Evolutionary conservation across 2,113 vertebrate genomes (phyloP).

Genomic region (Aramus guarauna): DNA sequence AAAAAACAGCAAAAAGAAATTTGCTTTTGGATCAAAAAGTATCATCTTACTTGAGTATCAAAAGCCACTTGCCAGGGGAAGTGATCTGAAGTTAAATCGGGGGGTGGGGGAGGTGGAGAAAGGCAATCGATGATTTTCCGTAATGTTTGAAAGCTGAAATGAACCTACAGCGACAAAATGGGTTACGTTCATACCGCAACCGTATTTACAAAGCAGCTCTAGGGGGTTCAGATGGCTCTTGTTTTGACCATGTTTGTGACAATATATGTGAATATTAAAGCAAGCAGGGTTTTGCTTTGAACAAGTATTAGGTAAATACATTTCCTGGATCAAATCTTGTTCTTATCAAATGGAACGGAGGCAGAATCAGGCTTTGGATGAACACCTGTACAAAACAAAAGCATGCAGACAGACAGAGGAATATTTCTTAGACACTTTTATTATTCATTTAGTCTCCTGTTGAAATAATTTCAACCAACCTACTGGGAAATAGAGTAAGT

Average conservation of each 20-base stretch:
- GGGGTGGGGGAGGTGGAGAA: not conserved
- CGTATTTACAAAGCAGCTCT: not conserved
- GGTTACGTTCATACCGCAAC: not conserved
- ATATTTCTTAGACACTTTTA: not conserved
- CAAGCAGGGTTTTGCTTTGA: not conserved
- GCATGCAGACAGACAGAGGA: not conserved
- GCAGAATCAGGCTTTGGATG: not conserved
- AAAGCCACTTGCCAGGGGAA: constrained; percentile 33
- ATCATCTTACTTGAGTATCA: not conserved
- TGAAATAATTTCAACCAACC: not conserved
- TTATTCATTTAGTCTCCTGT: not conserved
- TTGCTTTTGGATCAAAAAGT: constrained; percentile 12
- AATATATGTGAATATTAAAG: not conserved
- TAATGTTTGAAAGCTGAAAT: not conserved
- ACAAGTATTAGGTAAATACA: not conserved
- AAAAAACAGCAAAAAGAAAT: constrained; percentile 24
- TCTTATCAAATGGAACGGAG: not conserved
- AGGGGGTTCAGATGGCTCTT: not conserved
- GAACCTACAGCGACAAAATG: not conserved
- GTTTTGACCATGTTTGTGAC: not conserved
- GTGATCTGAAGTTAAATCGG: not conserved
- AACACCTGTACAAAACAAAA: not conserved
- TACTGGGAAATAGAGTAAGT: not conserved
- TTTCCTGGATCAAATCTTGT: not conserved
- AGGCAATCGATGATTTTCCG: not conserved